These are phyloP conservation scores for Leptopilina syphax DNA, from an alignment of 2,888 invertebrate genomes.

Conservation along the genomic window DNA sequence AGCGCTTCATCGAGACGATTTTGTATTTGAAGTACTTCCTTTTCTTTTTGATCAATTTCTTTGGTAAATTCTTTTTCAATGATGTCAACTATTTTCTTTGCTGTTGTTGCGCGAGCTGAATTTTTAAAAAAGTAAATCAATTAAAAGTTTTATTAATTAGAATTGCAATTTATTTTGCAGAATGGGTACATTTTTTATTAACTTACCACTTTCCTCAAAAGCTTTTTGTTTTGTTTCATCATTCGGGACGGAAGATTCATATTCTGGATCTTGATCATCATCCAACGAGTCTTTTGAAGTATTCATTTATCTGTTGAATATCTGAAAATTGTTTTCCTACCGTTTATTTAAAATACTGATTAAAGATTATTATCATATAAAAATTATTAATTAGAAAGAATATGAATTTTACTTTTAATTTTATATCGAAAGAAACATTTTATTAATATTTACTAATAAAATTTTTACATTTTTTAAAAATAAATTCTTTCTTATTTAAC, in stretches of 20 bases:
- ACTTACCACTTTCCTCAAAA: conserved; percentile 69
- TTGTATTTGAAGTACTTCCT: conserved; percentile 85
- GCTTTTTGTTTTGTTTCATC: conserved; percentile 65
- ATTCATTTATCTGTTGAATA: conserved; percentile 32
- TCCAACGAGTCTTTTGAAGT: conserved; percentile 34
- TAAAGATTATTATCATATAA: too few relatives aligned
- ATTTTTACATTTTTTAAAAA: too few relatives aligned
- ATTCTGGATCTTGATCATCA: conserved; percentile 71
- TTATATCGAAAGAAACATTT: too few relatives aligned
- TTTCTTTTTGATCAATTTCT: conserved; percentile 84
- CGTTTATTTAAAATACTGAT: too few relatives aligned
- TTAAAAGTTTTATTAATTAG: neutral
- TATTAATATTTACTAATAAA: too few relatives aligned
- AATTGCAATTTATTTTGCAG: neutral
- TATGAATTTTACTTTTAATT: too few relatives aligned
- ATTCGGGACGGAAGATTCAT: conserved; percentile 64
- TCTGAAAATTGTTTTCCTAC: neutral
- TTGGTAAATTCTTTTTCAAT: conserved; percentile 85
- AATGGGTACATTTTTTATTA: neutral
- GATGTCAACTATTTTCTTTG: conserved; percentile 80
- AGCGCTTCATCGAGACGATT: conserved; percentile 81
- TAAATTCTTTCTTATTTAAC: too few relatives aligned
- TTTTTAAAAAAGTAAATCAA: conserved; percentile 12
- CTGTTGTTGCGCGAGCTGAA: conserved; percentile 67
- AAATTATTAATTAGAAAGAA: too few relatives aligned